These are phyloP conservation scores for Leptosomus discolor DNA, from an alignment of 2,113 vertebrate species.

Conservation along the genomic window DNA sequence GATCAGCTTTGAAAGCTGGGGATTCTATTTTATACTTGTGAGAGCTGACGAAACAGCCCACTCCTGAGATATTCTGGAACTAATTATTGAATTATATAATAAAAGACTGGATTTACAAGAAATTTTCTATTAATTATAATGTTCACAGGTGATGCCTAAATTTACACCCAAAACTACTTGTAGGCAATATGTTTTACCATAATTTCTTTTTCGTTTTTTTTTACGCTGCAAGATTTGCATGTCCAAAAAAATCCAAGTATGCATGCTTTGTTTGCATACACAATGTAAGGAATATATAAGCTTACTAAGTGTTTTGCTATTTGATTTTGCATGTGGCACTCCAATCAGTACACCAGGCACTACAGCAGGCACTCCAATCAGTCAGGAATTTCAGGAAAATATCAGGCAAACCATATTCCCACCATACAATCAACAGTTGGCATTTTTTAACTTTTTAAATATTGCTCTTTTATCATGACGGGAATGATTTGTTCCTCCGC, in stretches of 20 bases:
- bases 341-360: neutral
- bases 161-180: neutral
- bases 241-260: neutral
- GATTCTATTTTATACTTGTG: neutral
- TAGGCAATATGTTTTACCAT: neutral
- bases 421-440: fast-evolving
- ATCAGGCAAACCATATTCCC: neutral
- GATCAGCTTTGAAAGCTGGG: neutral
- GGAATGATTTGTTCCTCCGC: neutral
- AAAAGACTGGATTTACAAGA: neutral
- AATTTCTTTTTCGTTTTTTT: neutral
- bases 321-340: neutral
- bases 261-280: neutral
- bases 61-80: neutral
- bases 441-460: neutral
- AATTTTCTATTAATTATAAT: neutral
- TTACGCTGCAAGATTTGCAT: neutral
- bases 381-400: neutral
- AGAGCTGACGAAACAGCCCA: neutral
- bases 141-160: neutral
- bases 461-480: neutral
- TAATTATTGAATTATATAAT: neutral
- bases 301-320: neutral
- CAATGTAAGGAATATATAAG: neutral
- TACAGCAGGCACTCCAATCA: neutral